Percentiles rank a stretch among this genome's conserved stretches.
Evolutionary conservation across 1,140 invertebrate species (phyloP).

Genomic region (Stegodyphus dumicola): DNA sequence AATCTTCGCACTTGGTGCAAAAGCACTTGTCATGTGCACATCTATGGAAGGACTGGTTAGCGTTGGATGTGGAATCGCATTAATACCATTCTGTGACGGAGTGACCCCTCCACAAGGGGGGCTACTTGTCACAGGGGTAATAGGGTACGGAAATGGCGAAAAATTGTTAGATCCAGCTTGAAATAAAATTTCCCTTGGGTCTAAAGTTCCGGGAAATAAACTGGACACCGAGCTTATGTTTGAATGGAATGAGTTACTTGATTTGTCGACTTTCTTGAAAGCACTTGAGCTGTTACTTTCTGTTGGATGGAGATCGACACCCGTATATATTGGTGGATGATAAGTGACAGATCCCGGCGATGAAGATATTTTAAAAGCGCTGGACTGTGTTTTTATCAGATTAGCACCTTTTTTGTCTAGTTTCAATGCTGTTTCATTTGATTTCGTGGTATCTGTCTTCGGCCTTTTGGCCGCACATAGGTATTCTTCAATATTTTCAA

Average conservation of each 20-base stretch:
- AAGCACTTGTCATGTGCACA: slow-evolving; percentile 44
- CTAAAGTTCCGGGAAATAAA: slow-evolving; percentile 30
- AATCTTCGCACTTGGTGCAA: slow-evolving; percentile 19
- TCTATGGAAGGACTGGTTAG: not conserved
- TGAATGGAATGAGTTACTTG: slow-evolving; percentile 6
- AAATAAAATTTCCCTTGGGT: slow-evolving; percentile 43
- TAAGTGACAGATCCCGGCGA: not conserved
- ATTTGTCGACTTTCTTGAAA: slow-evolving; percentile 61
- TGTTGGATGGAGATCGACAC: not conserved
- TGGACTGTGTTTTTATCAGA: not conserved
- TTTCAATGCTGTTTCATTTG: not conserved
- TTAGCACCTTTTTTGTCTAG: not conserved
- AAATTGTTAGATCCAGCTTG: slow-evolving; percentile 31
- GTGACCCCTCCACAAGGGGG: slow-evolving; percentile 22
- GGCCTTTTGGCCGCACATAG: not conserved
- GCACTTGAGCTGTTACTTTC: slow-evolving; percentile 45
- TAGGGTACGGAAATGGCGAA: slow-evolving; percentile 28
- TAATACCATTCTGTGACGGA: slow-evolving; percentile 8
- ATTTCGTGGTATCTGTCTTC: not conserved
- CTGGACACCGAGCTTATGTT: slow-evolving; percentile 1
- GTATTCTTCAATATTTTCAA: not conserved
- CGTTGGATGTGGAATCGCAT: not conserved
- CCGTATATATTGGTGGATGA: slow-evolving; percentile 8
- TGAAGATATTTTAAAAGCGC: slow-evolving; percentile 28
- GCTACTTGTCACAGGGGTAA: slow-evolving; percentile 17